Conservation (phyloP, 2,888 invertebrate species). For the Dichetophora obliterata region DNA sequence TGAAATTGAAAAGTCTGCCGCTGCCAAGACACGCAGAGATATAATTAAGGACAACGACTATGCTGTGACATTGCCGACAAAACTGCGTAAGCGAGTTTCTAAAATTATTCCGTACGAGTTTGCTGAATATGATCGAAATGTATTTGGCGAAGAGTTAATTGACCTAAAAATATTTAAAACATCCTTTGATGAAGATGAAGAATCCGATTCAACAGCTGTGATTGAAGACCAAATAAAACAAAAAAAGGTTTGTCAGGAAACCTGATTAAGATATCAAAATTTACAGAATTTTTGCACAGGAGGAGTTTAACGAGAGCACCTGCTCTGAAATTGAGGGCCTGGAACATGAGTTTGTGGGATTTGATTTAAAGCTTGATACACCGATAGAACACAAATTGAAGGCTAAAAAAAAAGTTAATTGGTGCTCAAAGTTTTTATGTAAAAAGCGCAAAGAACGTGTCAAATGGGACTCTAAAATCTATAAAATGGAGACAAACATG, state of each 20-base stretch:
- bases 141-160: constrained; percentile 58
- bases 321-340: constrained; percentile 62
- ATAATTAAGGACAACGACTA: constrained; percentile 57
- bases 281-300: not conserved
- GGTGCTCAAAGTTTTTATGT: constrained; percentile 62
- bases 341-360: constrained; percentile 60
- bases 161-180: constrained; percentile 22
- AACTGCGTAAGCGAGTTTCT: constrained; percentile 59
- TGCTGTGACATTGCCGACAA: constrained; percentile 61
- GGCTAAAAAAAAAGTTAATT: constrained; percentile 56
- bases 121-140: constrained; percentile 58
- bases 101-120: constrained; percentile 62
- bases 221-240: not conserved
- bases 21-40: constrained; percentile 44
- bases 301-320: constrained; percentile 61
- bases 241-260: not conserved
- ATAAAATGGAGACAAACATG: constrained; percentile 56
- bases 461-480: constrained; percentile 66
- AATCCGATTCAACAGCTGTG: constrained; percentile 35
- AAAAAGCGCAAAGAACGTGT: constrained; percentile 61
- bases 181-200: constrained; percentile 43
- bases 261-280: not conserved
- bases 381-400: constrained; percentile 54
- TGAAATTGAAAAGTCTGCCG: constrained; percentile 58
- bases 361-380: constrained; percentile 58